Base-by-base conservation (phyloP, 1,140 invertebrate genomes). In the Lepidurus arcticus region DNA sequence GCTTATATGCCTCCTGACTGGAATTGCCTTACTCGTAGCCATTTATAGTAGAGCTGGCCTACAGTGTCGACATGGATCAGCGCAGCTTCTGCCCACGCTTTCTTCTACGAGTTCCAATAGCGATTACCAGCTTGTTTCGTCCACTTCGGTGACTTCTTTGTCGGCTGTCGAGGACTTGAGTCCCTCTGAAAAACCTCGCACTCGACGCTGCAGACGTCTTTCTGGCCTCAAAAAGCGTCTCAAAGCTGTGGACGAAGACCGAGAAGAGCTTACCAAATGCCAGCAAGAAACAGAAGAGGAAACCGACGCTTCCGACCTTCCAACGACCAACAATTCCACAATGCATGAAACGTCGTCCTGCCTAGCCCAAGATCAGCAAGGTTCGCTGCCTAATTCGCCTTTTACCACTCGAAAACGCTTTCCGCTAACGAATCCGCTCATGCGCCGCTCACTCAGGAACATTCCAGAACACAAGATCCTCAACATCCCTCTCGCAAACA, bases 71-170 rank as follows among this genome's bases (percentile, higher is more conserved):
- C 53, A 65, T 16, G 53, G 53, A 21, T 34, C 34, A 34, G 53
- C 21, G 16, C 53, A 65, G 21, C 53, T 65, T 16, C 53, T 65
- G 16, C 21, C 53, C 53, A 65, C 53, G 53, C 53, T 13, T 65
- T 65, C 53, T 21, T 65, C 53, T 13, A 21, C n/a, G 53, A 65
- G 53, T 21, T 65, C 53, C 53, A 65, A 65, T 21, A 65, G 53
- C 13, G 53, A 65, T 65, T 65, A 65, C 53, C 53, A 65, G 21
- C 53, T 65, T 65, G 53, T 65, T 13, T 65, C 53, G 21, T 65
- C 53, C 53, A 65, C 53, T 16, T 65, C 53, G 53, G 53, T 65
- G 53, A 65, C 53, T 65, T 65, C 53, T 7, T 13, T 65, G 6
- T 65, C 53, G 16, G n/a, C 53, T 65, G 53, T n/a, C 53, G 53